Evolutionary conservation across 2,888 invertebrate species (phyloP).

Genomic region (Xylocampa areola): DNA sequence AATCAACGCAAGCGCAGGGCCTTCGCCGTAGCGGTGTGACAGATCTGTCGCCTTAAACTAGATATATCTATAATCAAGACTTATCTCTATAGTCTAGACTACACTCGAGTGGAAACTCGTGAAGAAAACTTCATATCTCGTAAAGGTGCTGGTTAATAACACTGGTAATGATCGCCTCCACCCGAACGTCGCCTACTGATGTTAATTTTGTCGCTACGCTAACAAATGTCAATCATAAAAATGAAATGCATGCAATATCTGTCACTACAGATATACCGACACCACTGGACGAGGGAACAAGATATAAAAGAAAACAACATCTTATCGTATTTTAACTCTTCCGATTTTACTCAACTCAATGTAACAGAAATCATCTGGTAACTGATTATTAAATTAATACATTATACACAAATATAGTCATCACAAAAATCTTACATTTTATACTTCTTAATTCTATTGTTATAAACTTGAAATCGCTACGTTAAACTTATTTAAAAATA

Average conservation of each 20-base stretch:
- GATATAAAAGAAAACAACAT: conserved; percentile 85
- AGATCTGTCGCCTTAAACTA: conserved; percentile 86
- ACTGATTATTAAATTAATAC: conserved; percentile 86
- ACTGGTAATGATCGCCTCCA: conserved; percentile 39
- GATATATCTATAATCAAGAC: conserved; percentile 79
- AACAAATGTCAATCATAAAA: conserved; percentile 69
- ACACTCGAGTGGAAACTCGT: conserved; percentile 44
- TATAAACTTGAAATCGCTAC: conserved; percentile 84
- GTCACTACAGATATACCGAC: conserved; percentile 62
- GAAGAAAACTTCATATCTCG: conserved; percentile 43
- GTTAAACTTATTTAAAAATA: conserved; percentile 85
- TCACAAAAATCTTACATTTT: conserved; percentile 81
- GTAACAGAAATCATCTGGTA: conserved; percentile 87
- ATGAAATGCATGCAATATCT: conserved; percentile 65
- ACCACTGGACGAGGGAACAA: conserved; percentile 76
- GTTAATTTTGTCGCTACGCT: conserved; percentile 80
- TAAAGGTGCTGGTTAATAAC: conserved; percentile 27
- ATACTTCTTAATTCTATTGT: conserved; percentile 77
- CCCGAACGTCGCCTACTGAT: conserved; percentile 65
- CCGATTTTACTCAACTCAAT: conserved; percentile 87
- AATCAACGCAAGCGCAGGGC: conserved; percentile 75
- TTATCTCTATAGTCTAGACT: conserved; percentile 68
- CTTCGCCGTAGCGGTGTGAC: conserved; percentile 84
- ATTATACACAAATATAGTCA: conserved; percentile 84
- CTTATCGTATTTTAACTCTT: conserved; percentile 82